These are phyloP conservation scores for Escarpia spicata DNA, from an alignment of 2,888 invertebrate genomes.

Conservation along the genomic window DNA sequence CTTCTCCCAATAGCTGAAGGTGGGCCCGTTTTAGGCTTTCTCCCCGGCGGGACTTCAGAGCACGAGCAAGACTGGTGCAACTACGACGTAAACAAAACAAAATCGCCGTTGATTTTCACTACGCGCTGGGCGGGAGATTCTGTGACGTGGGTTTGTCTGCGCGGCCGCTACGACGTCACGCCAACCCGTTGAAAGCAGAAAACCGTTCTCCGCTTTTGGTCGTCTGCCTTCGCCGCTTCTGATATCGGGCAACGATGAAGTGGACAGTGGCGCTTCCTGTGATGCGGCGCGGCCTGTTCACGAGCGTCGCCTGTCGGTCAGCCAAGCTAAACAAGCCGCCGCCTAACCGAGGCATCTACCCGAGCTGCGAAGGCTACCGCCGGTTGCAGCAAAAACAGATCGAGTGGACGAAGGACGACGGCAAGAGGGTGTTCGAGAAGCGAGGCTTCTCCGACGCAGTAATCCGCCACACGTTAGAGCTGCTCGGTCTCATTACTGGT, in stretches of 20 bases:
- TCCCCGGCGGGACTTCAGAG: too few relatives aligned
- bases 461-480: neutral
- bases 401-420: conserved; percentile 7
- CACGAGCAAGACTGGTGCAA: too few relatives aligned
- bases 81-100: too few relatives aligned
- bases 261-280: neutral
- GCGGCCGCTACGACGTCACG: neutral
- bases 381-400: neutral
- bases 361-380: neutral
- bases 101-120: neutral
- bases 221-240: neutral
- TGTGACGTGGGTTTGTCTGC: neutral
- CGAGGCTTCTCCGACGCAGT: neutral
- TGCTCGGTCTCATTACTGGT: neutral
- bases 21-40: too few relatives aligned
- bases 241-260: neutral
- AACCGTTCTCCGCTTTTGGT: neutral
- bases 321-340: neutral
- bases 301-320: neutral
- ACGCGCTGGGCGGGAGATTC: neutral
- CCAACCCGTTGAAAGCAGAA: conserved; percentile 1
- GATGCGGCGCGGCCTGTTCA: neutral
- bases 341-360: neutral
- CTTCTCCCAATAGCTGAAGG: too few relatives aligned
- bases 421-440: neutral